A percentile compares a stretch with the other conserved stretches of the same genome.
Evolutionary conservation across 2,888 invertebrate species (phyloP).

Genomic region (Trichopoda pennipes): DNA sequence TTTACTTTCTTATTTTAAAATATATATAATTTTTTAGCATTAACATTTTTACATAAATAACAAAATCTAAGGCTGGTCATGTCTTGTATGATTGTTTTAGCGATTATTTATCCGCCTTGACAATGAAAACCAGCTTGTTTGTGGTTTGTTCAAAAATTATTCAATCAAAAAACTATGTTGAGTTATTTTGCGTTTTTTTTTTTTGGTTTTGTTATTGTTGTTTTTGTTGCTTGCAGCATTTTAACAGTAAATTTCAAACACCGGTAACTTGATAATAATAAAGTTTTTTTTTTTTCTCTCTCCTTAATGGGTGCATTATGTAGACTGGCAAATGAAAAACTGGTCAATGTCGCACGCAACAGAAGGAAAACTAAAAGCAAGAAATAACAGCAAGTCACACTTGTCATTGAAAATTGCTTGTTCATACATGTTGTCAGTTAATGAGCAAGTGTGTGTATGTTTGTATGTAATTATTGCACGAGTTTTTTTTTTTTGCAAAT

Average conservation of each 20-base stretch:
- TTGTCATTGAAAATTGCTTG: slow-evolving; percentile 50
- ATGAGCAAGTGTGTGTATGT: not conserved
- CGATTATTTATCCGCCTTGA: slow-evolving; percentile 55
- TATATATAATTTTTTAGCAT: too few species aligned
- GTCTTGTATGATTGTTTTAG: not conserved
- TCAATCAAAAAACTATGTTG: slow-evolving; percentile 44
- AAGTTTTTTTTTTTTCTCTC: slow-evolving; percentile 28
- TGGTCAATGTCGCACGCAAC: slow-evolving; percentile 70
- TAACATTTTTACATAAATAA: too few species aligned
- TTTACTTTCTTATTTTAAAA: too few species aligned
- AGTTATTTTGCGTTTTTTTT: slow-evolving; percentile 15
- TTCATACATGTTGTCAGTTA: slow-evolving; percentile 14
- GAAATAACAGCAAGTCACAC: slow-evolving; percentile 15
- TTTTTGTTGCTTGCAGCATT: slow-evolving; percentile 21
- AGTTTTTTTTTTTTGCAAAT: not conserved
- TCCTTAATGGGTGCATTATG: slow-evolving; percentile 49
- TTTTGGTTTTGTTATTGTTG: too few species aligned
- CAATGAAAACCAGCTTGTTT: slow-evolving; percentile 51
- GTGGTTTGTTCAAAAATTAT: slow-evolving; percentile 22
- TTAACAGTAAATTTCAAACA: slow-evolving; percentile 59
- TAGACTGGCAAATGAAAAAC: slow-evolving; percentile 57
- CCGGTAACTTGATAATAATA: slow-evolving; percentile 48
- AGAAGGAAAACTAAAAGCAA: slow-evolving; percentile 51
- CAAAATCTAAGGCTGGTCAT: not conserved
- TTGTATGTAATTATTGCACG: not conserved